phyloP scores from a whole-genome alignment of 2,113 vertebrate genomes.

The Vimba vimba region DNA sequence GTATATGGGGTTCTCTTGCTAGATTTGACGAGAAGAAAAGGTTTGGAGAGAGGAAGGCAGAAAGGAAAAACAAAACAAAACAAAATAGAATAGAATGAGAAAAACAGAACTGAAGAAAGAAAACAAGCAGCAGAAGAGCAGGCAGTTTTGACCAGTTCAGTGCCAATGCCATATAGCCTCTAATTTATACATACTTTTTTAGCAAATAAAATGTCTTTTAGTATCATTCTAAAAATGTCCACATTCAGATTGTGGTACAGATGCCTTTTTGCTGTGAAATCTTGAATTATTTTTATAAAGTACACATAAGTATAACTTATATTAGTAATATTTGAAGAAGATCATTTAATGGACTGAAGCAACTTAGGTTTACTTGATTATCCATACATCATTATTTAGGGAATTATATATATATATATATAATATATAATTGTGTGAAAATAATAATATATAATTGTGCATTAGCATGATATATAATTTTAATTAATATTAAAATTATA shows the following conservation, averaged over 20 bases:
- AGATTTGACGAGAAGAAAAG: constrained; percentile 54
- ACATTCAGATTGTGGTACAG: neutral
- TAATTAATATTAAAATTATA: neutral
- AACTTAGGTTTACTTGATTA: neutral
- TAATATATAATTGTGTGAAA: too few species aligned
- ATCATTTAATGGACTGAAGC: neutral
- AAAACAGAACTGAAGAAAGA: neutral
- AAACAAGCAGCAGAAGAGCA: neutral
- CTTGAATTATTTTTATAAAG: neutral
- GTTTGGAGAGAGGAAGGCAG: constrained; percentile 53
- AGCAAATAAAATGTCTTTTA: neutral
- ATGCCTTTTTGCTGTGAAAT: neutral
- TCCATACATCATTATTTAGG: neutral
- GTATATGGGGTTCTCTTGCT: constrained; percentile 99
- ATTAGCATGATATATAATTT: neutral
- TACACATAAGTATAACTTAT: neutral
- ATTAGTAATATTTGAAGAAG: neutral
- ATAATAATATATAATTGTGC: too few species aligned
- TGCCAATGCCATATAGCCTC: too few species aligned
- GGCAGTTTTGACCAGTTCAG: neutral
- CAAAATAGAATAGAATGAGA: neutral
- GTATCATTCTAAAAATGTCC: neutral
- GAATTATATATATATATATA: too few species aligned
- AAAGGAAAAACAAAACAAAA: neutral
- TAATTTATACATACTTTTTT: neutral